Conservation (phyloP, 2,888 invertebrate genomes). For the Dynastes maya region DNA sequence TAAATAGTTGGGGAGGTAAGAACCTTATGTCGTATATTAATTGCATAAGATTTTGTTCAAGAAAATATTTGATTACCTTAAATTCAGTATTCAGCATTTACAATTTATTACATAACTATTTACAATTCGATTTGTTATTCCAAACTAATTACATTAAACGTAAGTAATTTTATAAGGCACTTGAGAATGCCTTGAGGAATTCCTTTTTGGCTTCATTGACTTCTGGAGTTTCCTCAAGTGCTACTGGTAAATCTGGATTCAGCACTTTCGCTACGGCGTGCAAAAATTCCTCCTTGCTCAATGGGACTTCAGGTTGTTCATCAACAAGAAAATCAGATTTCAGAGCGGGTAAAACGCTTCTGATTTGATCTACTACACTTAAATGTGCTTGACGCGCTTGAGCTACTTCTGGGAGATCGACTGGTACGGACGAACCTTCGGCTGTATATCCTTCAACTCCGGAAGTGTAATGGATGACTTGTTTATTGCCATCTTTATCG, state of each 20-base stretch:
- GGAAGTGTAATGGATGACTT: slow-evolving; percentile 47
- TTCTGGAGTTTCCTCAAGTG: slow-evolving; percentile 39
- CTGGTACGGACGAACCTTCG: slow-evolving; percentile 41
- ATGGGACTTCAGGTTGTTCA: slow-evolving; percentile 37
- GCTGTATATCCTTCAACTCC: slow-evolving; percentile 46
- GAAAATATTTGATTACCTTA: too few species aligned
- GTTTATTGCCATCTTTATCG: slow-evolving; percentile 39
- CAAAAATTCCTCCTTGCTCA: slow-evolving; percentile 44
- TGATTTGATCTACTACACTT: slow-evolving; percentile 32
- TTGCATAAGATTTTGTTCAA: too few species aligned
- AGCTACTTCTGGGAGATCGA: slow-evolving; percentile 48
- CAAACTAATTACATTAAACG: too few species aligned
- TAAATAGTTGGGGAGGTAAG: too few species aligned
- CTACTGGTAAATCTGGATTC: slow-evolving; percentile 35
- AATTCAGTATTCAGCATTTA: too few species aligned
- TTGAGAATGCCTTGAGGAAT: slow-evolving; percentile 35
- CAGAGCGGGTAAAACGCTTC: slow-evolving; percentile 31
- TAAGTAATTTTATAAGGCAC: slow-evolving; percentile 21
- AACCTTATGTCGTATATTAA: too few species aligned
- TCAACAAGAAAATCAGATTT: slow-evolving; percentile 30
- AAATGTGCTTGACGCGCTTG: slow-evolving; percentile 43
- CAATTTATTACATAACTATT: too few species aligned
- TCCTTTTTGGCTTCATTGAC: slow-evolving; percentile 41
- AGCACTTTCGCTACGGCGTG: slow-evolving; percentile 25
- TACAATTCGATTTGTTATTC: too few species aligned